Conservation (phyloP, 1,140 invertebrate genomes). For the Calliphora vicina region DNA sequence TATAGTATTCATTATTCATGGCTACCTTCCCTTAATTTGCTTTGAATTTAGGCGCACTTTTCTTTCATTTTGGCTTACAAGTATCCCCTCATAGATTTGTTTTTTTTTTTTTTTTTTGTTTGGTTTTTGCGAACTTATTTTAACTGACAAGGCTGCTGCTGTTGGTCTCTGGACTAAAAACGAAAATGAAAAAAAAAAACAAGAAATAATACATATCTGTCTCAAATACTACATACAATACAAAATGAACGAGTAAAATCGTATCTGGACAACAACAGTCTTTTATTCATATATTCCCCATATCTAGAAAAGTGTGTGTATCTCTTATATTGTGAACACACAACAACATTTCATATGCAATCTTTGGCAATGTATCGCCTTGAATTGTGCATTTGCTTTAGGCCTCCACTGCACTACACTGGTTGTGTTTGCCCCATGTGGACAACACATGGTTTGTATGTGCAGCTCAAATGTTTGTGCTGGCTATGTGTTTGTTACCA, state of each 20-base stretch:
- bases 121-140: not conserved
- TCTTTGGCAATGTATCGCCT: constrained; percentile 24
- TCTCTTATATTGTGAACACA: not conserved
- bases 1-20: too few relatives aligned
- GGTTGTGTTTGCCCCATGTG: constrained; percentile 8
- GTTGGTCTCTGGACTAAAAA: not conserved
- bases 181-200: not conserved
- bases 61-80: not conserved
- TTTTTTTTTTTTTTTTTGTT: too few relatives aligned
- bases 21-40: not conserved
- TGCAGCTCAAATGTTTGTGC: not conserved
- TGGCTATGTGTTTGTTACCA: not conserved
- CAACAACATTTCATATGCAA: constrained; percentile 24
- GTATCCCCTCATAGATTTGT: not conserved
- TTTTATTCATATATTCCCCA: not conserved
- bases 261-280: too few relatives aligned
- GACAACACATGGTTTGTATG: not conserved
- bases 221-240: not conserved
- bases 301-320: not conserved
- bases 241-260: not conserved
- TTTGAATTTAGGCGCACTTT: not conserved
- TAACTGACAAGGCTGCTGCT: constrained; percentile 12
- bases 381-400: not conserved
- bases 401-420: not conserved
- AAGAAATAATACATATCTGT: not conserved